Evolutionary conservation across 2,113 vertebrate species (phyloP), one percentile per base, ranked within the genome.

Genomic region (Pelobates fuscus): DNA sequence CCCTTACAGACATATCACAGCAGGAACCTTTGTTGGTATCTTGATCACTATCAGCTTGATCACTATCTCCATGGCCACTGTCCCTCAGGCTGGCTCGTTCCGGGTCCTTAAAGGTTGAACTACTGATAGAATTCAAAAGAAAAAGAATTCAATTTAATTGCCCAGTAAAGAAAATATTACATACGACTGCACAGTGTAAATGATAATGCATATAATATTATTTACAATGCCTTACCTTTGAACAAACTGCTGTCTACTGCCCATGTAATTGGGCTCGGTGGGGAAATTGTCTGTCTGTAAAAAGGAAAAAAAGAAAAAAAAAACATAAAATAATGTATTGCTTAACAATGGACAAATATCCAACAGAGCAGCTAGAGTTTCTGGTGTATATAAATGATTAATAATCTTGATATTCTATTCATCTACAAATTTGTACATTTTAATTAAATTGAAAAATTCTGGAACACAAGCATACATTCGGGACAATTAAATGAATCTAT

Each of bases 11-110:
- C 97, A 99, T 98, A 87, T 98, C 97, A 80, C 96, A 98, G 93
- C 96, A 99, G 85, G 97, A 99, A 87, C 97, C 97, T 94, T 98
- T 98, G 92, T 98, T 99, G 88, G 97, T 99, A 92, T 99, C 97
- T 91, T 99, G 97, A 92, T 99, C 97, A 80, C 97, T 99, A 93
- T 99, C 97, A 70, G 96, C 97, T 91, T 98, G 97, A 93, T 98
- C 97, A 83, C 97, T 99, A 93, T 99, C 97, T 76, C 97, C 97
- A 79, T 99, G 97, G 83, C 97, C 97, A 81, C 97, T 98, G 93
- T 99, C 97, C 92, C 96, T 93, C 85, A 99, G 94, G 91, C 97
- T 98, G 77, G 96, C 96, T 87, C 97, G 94, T 89, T 99, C 97
- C 15, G 97, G 96, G 88, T 98, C 97, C 90, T 98, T 98, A 88